phyloP scores from a whole-genome alignment of 2,797 vertebrate species.

The Falco naumanni region DNA sequence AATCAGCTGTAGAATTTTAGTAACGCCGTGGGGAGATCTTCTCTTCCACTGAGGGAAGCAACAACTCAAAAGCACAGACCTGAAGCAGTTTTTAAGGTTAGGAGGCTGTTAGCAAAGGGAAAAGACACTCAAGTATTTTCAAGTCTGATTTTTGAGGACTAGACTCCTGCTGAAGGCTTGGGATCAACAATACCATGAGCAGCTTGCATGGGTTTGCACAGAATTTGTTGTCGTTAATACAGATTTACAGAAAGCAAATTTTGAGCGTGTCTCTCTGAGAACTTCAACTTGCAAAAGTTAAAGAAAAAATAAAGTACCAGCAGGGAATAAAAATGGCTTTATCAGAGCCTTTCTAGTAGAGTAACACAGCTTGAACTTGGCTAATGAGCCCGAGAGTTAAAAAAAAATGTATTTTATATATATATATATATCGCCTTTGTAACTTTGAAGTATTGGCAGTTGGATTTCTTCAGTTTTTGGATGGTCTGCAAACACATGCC shows the following conservation, averaged over 20 bases:
- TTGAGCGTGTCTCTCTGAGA: neutral
- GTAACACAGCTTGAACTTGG: constrained; percentile 59
- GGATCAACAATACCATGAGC: neutral
- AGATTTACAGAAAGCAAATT: neutral
- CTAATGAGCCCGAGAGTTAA: constrained; percentile 47
- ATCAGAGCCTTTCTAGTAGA: constrained; percentile 36
- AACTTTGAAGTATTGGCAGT: neutral
- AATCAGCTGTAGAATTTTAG: neutral
- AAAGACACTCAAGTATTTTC: neutral
- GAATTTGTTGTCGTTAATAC: neutral
- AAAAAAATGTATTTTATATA: neutral
- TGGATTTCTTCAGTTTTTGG: neutral
- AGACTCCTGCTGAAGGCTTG: neutral
- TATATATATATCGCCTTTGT: neutral
- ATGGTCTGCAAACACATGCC: neutral
- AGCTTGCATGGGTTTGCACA: neutral
- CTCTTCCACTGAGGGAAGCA: neutral
- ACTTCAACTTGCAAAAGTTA: neutral
- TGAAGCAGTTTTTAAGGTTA: neutral
- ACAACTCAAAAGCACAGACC: neutral
- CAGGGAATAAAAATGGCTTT: constrained; percentile 29
- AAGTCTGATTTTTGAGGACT: neutral
- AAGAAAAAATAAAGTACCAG: neutral
- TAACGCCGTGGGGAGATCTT: rapidly evolving
- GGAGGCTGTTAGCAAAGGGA: neutral